Percentiles rank a stretch among this genome's conserved stretches.
phyloP scores from a whole-genome alignment of 2,888 invertebrate genomes.

The Osmoderma eremita region DNA sequence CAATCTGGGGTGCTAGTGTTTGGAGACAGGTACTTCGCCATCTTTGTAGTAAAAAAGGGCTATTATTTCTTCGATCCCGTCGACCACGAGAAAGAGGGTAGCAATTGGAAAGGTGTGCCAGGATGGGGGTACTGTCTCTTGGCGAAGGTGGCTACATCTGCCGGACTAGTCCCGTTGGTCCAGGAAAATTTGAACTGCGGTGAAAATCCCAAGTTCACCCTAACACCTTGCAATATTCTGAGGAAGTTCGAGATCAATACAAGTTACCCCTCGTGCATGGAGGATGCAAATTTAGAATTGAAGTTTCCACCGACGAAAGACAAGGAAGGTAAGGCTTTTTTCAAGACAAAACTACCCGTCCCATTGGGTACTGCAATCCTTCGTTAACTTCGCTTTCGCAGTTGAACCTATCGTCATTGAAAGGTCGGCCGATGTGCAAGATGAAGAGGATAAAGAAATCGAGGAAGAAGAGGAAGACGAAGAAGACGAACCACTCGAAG shows the following conservation, averaged over 20 bases:
- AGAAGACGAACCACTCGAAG: conserved; percentile 36
- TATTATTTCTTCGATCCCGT: conserved; percentile 58
- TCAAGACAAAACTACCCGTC: background rate
- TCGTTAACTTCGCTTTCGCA: too few species aligned
- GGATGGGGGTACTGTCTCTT: conserved; percentile 53
- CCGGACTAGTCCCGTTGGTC: conserved; percentile 52
- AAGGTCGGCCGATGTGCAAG: background rate
- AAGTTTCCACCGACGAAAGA: conserved; percentile 25
- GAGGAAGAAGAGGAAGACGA: conserved; percentile 45
- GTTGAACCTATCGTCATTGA: too few species aligned
- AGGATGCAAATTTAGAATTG: conserved; percentile 46
- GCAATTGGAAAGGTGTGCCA: conserved; percentile 52
- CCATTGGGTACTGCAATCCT: too few species aligned
- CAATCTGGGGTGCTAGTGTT: conserved; percentile 55
- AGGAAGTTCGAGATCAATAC: conserved; percentile 54
- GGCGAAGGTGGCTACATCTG: conserved; percentile 51
- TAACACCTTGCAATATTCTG: conserved; percentile 51
- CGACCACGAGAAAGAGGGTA: conserved; percentile 56
- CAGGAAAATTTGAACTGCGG: conserved; percentile 50
- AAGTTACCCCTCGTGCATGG: conserved; percentile 47
- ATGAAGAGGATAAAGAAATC: conserved; percentile 34
- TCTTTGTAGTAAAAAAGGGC: conserved; percentile 52
- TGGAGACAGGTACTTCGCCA: conserved; percentile 53
- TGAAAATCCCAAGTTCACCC: conserved; percentile 41
- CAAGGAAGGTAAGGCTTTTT: conserved; percentile 15